phyloP scores from a whole-genome alignment of 1,140 invertebrate genomes.

The Cotesia vestalis region DNA sequence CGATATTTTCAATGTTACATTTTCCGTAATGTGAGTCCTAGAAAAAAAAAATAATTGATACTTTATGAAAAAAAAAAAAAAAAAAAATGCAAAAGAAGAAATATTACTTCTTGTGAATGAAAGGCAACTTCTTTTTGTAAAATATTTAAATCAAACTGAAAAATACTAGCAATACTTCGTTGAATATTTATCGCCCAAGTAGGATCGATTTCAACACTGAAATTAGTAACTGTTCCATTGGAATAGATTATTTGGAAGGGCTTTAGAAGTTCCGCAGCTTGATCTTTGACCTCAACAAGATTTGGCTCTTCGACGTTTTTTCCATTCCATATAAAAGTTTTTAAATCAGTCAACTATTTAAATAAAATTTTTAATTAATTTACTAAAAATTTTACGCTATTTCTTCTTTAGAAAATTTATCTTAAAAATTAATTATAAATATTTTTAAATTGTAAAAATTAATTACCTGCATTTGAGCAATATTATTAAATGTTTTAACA shows the following conservation, averaged over 20 bases:
- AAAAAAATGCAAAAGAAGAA: constrained; percentile 19
- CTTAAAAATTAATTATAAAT: neutral
- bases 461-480: constrained; percentile 53
- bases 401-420: neutral
- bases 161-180: constrained; percentile 70
- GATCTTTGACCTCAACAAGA: constrained; percentile 43
- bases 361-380: constrained; percentile 24
- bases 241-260: constrained; percentile 59
- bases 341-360: constrained; percentile 51
- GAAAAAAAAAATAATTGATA: constrained; percentile 15
- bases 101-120: constrained; percentile 57
- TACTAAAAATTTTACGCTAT: constrained; percentile 30
- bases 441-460: constrained; percentile 12
- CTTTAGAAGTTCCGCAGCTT: constrained; percentile 52
- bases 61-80: constrained; percentile 20
- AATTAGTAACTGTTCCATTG: constrained; percentile 58
- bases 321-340: constrained; percentile 56
- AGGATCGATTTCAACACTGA: constrained; percentile 64
- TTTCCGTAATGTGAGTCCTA: constrained; percentile 61
- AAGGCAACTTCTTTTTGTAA: constrained; percentile 56
- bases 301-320: constrained; percentile 39
- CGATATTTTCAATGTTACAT: constrained; percentile 60
- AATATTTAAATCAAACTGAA: constrained; percentile 66
- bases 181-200: constrained; percentile 77
- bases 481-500: constrained; percentile 49